Evolutionary conservation across 2,113 vertebrate genomes (phyloP), one percentile per base, ranked within the genome.

Genomic region (Tenebrosternarchus preto): DNA sequence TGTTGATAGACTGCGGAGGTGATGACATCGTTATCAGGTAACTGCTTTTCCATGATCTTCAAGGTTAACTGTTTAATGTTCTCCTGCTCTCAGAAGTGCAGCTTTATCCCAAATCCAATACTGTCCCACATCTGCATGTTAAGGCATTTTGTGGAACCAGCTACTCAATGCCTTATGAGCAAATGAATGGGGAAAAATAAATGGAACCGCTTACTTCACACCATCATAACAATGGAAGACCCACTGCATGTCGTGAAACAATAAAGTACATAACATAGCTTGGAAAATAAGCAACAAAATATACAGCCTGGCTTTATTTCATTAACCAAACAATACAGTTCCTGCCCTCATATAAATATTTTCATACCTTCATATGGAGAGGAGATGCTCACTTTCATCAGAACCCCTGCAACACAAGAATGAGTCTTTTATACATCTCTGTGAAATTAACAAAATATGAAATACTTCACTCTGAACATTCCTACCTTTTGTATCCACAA

Each of bases 281-380:
- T 36, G 19, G 64, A 33, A 66, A 29, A 66, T 33, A 19, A 8
- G 15, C 12, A 25, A 39, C n/a, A 68, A 68, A 68, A 68, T 39
- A 68, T 36, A 22, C 24, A 66, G 5, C 63, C 29, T 33, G 29
- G 15, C 53, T 50, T 53, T 29, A 53, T 27, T 24, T 31, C 70
- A 29, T 24, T 11, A 56, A 55, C 31, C 25, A 31, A 57, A 29
- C 50, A 8, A 20, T 56, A 4, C 16, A 56, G 64, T 20, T 6
- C 19, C 9, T 31, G 50, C 55, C 16, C n/a, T 60, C 16, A 36
- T 59, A 11, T 50, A 64, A 17, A 64, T 17, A 25, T 57, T 24
- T 24, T 31, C 71, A 33, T 60, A 73, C 72, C 71, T 81, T 76
- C 72, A 81, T 76, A 61, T 76, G 56, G 53, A 61, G 43, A 19